Conservation (phyloP, 2,113 vertebrate species). For the Plecotus auritus region DNA sequence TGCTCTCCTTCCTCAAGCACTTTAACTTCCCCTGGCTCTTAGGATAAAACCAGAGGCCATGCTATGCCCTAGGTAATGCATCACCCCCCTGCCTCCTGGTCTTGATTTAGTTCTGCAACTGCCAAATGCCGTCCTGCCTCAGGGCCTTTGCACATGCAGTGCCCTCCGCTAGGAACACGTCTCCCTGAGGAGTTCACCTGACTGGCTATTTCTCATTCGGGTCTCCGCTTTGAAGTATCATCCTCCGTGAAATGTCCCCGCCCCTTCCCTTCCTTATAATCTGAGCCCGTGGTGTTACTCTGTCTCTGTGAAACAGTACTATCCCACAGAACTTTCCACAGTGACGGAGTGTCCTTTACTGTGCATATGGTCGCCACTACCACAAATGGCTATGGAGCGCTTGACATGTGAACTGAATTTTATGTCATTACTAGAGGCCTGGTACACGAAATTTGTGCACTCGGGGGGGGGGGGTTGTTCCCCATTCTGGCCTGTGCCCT, state of each 20-base stretch:
- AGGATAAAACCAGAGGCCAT: background rate
- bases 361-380: background rate
- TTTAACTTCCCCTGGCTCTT: background rate
- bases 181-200: background rate
- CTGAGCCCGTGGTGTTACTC: background rate
- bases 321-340: background rate
- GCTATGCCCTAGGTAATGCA: background rate
- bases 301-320: background rate
- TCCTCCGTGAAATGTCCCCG: background rate
- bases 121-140: background rate
- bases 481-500: too few relatives aligned
- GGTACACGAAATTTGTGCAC: too few relatives aligned
- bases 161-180: background rate
- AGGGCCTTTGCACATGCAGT: background rate
- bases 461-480: too few relatives aligned
- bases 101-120: background rate
- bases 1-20: background rate
- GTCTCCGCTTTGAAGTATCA: background rate
- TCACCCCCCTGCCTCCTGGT: background rate
- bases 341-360: background rate
- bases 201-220: background rate
- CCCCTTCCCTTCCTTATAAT: background rate
- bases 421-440: background rate
- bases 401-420: background rate
- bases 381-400: background rate